These are phyloP conservation scores for Montipora sp. DNA, from an alignment of 64 coral and sea anemone species.

Conservation along the genomic window DNA sequence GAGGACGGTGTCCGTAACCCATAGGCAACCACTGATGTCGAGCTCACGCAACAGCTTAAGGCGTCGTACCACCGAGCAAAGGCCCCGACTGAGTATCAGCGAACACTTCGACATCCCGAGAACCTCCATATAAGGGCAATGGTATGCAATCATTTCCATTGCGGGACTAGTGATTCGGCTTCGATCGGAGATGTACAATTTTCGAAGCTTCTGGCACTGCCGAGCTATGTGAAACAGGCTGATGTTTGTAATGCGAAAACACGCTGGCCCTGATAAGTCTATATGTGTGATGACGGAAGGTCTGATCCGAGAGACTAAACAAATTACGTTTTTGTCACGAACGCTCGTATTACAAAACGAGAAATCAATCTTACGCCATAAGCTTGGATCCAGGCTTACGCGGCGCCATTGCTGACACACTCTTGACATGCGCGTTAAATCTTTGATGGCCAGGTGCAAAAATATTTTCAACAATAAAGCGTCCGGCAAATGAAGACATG, in stretches of 20 bases:
- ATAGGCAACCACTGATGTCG: conserved; percentile 47
- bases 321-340: conserved; percentile 45
- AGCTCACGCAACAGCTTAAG: conserved; percentile 35
- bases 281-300: conserved; percentile 56
- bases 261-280: conserved; percentile 60
- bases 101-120: conserved; percentile 52
- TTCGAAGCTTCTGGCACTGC: conserved; percentile 51
- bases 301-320: conserved; percentile 46
- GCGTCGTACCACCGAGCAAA: conserved; percentile 46
- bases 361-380: conserved; percentile 69
- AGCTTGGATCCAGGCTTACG: conserved; percentile 60
- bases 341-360: conserved; percentile 11
- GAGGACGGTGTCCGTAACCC: conserved; percentile 53
- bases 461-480: conserved; percentile 57
- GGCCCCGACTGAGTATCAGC: conserved; percentile 23
- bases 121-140: conserved; percentile 64
- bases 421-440: conserved; percentile 38
- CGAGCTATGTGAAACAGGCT: conserved; percentile 62
- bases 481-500: conserved; percentile 43
- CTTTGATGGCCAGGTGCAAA: conserved; percentile 52
- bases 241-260: conserved; percentile 47
- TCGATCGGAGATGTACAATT: conserved; percentile 43
- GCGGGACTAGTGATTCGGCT: conserved; percentile 64
- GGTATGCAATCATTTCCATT: conserved; percentile 57
- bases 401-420: conserved; percentile 73